Evolutionary conservation across 2,113 vertebrate species (phyloP).

Genomic region (Scomber colias): DNA sequence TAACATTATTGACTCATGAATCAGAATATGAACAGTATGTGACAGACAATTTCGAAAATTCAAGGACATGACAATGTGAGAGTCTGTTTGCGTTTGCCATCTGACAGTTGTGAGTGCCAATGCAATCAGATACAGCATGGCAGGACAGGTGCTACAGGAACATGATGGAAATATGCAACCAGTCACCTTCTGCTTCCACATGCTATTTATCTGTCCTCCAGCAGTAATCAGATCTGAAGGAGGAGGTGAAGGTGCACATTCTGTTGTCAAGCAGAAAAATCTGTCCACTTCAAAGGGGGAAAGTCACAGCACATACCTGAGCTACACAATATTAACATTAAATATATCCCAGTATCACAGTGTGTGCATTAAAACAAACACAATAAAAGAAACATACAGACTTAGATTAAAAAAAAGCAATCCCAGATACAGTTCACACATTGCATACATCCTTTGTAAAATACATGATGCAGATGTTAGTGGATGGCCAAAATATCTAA

Average conservation of each 20-base stretch:
- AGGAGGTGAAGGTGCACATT: not conserved
- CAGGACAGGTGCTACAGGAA: conserved; percentile 29
- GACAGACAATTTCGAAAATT: not conserved
- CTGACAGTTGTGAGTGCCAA: conserved; percentile 15
- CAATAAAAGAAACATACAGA: no score
- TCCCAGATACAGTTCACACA: no score
- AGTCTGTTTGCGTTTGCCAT: conserved; percentile 17
- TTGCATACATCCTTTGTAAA: no score
- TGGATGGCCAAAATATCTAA: no score
- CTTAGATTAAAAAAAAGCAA: no score
- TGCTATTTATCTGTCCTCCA: conserved; percentile 23
- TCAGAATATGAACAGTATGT: no score
- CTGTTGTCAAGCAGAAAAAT: not conserved
- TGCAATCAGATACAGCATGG: conserved; percentile 15
- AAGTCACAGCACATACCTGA: not conserved
- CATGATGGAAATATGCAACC: conserved; percentile 14
- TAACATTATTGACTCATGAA: no score
- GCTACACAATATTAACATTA: not conserved
- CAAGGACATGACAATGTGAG: conserved; percentile 4
- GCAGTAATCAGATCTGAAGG: not conserved
- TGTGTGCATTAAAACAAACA: no score
- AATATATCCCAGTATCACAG: not conserved
- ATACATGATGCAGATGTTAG: no score
- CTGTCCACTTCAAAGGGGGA: not conserved
- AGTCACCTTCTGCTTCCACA: conserved; percentile 25